These are phyloP conservation scores for Galagoides demidoff DNA, from an alignment of 2,797 vertebrate genomes.

Conservation along the genomic window DNA sequence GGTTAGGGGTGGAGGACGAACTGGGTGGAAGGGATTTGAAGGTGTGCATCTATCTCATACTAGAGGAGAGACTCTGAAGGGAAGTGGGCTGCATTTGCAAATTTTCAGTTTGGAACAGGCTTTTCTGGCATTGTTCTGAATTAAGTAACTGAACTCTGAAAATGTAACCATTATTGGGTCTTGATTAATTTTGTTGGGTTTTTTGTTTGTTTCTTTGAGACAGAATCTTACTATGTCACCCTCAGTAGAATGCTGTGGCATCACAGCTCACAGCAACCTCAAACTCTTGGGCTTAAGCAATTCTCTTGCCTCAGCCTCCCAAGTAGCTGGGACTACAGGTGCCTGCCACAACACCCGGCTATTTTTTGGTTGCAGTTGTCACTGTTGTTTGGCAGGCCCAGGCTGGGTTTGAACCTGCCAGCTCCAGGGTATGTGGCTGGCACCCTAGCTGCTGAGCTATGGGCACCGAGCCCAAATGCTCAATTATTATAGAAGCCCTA, in stretches of 20 bases:
- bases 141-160: conserved; percentile 24
- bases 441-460: no score
- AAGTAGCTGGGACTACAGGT: no score
- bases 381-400: no score
- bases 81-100: not conserved
- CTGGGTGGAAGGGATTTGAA: not conserved
- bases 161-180: not conserved
- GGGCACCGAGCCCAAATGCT: not conserved
- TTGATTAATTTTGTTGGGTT: not conserved
- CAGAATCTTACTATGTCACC: no score
- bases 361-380: no score
- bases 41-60: not conserved
- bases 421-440: no score
- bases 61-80: not conserved
- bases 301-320: no score
- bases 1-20: not conserved
- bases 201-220: not conserved
- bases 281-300: no score
- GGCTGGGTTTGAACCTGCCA: no score
- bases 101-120: not conserved
- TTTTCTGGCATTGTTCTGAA: conserved; percentile 22
- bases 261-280: no score
- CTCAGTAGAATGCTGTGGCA: no score
- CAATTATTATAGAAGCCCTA: conserved; percentile 7
- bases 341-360: no score